Percentiles rank a stretch among this genome's conserved stretches.
phyloP scores from a whole-genome alignment of 2,113 vertebrate species.

The Deroptyus accipitrinus region DNA sequence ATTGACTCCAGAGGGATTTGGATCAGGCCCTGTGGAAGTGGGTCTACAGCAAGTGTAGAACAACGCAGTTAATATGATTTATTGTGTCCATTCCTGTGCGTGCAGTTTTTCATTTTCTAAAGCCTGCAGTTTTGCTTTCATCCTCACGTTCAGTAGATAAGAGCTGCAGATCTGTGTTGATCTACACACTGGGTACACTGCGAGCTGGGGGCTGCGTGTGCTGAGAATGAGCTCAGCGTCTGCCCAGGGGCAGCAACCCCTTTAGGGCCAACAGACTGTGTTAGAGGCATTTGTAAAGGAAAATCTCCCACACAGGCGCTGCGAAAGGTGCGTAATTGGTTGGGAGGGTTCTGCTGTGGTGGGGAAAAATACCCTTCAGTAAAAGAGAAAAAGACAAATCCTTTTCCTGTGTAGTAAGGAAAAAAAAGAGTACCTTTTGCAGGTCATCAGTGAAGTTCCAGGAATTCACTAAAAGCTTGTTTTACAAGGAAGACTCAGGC shows the following conservation, averaged over 20 bases:
- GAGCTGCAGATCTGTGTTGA: slow-evolving; percentile 54
- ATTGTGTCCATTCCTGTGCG: slow-evolving; percentile 48
- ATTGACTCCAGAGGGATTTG: slow-evolving; percentile 38
- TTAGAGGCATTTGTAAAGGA: background rate
- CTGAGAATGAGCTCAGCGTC: slow-evolving; percentile 7
- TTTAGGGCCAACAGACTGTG: background rate
- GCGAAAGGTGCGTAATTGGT: background rate
- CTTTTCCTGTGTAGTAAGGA: background rate
- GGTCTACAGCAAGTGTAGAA: slow-evolving; percentile 55
- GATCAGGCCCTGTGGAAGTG: slow-evolving; percentile 47
- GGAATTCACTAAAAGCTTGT: slow-evolving; percentile 40
- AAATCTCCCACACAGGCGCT: slow-evolving; percentile 19
- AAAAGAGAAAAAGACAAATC: slow-evolving; percentile 24
- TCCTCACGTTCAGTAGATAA: slow-evolving; percentile 56
- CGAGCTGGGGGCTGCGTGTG: slow-evolving; percentile 23
- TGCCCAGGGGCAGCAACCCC: background rate
- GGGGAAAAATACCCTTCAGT: slow-evolving; percentile 25
- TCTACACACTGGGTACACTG: background rate
- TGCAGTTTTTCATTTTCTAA: slow-evolving; percentile 60
- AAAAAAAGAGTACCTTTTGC: background rate
- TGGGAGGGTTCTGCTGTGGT: background rate
- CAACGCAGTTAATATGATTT: slow-evolving; percentile 65
- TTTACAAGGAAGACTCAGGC: slow-evolving; percentile 27
- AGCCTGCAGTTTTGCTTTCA: slow-evolving; percentile 61
- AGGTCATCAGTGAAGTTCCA: slow-evolving; percentile 23